These are phyloP conservation scores for Osedax frankpressi DNA, from an alignment of 2,888 invertebrate genomes.

Conservation along the genomic window DNA sequence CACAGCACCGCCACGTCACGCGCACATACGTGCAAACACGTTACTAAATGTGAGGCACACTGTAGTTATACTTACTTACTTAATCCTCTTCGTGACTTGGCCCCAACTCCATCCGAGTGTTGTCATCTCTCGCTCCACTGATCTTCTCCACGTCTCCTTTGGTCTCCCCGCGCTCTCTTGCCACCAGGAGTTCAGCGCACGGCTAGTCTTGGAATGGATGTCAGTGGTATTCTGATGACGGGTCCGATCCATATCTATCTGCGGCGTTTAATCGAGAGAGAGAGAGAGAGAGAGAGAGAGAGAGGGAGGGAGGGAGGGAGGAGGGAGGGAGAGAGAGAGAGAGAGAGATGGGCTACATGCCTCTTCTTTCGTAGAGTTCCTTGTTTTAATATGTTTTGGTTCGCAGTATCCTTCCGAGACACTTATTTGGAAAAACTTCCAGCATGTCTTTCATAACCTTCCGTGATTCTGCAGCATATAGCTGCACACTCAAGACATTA, in stretches of 20 bases:
- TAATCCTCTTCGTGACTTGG: background rate
- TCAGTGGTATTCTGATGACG: background rate
- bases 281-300: too few relatives aligned
- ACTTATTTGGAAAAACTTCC: background rate
- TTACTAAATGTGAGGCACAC: too few relatives aligned
- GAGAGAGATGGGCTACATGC: constrained; percentile 1
- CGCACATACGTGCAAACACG: too few relatives aligned
- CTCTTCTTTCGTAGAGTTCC: background rate
- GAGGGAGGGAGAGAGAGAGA: too few relatives aligned
- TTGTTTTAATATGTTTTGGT: background rate
- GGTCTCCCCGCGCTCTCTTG: constrained; percentile 9
- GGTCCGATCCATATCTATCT: background rate
- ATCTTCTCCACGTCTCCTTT: background rate
- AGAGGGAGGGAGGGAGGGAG: too few relatives aligned
- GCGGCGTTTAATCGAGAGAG: constrained; percentile 5
- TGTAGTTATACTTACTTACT: background rate
- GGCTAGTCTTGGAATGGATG: background rate
- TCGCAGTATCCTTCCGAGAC: background rate
- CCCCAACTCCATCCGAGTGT: background rate
- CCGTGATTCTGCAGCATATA: background rate
- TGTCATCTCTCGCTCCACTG: constrained; percentile 1
- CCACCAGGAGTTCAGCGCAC: background rate
- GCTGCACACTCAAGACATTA: background rate
- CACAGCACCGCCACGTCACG: too few relatives aligned
- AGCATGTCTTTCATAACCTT: background rate